Percentiles rank a stretch among this genome's conserved stretches.
These are phyloP conservation scores for Chionis minor DNA, from an alignment of 2,113 vertebrate genomes.

Conservation along the genomic window DNA sequence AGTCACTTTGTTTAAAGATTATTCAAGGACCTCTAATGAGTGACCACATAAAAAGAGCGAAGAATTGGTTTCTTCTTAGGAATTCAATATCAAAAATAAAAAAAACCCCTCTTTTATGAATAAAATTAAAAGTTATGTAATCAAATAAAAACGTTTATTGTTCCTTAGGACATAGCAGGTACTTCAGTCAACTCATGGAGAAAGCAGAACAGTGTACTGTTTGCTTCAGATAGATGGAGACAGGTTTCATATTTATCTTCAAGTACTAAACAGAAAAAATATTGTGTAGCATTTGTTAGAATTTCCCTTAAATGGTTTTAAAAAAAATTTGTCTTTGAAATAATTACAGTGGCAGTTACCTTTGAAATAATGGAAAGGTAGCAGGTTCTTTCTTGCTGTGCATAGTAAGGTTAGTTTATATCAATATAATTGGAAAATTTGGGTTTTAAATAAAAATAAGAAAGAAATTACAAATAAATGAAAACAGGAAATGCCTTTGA, in stretches of 20 bases:
- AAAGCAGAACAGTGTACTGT: background rate
- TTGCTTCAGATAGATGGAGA: background rate
- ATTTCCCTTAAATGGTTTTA: rapidly evolving
- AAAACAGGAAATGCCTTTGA: background rate
- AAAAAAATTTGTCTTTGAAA: background rate
- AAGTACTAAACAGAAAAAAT: background rate
- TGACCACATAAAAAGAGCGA: background rate
- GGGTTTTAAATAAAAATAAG: background rate
- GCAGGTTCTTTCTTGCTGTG: background rate
- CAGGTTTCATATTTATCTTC: background rate
- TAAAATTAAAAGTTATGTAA: background rate
- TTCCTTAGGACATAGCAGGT: background rate
- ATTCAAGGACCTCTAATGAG: background rate
- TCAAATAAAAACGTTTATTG: background rate
- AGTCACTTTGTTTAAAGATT: background rate
- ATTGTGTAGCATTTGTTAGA: background rate
- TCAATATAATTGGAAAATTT: background rate
- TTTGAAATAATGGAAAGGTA: background rate
- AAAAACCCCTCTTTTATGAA: background rate
- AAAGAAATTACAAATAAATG: background rate
- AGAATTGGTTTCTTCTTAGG: background rate
- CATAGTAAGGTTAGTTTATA: background rate
- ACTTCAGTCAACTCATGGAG: background rate
- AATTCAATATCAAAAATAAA: background rate
- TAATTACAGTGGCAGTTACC: background rate